Evolutionary conservation across 2,888 invertebrate species (phyloP).

Genomic region (Drosophila kambysellisi): DNA sequence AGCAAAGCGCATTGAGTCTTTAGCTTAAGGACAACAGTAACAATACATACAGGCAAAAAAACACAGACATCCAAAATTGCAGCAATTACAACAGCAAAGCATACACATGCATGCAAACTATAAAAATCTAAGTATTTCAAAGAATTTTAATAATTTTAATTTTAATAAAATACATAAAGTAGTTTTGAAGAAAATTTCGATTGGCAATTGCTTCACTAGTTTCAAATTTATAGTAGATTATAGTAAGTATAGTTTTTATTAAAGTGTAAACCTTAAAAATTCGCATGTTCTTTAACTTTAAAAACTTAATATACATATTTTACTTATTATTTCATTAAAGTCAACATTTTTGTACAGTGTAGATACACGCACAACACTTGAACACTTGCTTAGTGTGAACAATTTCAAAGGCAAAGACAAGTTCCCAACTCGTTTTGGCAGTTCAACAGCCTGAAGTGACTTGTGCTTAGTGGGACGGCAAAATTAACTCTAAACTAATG

Average conservation of each 20-base stretch:
- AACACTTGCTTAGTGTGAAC: conserved; percentile 22
- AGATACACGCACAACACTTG: conserved; percentile 20
- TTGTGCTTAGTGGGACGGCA: background rate
- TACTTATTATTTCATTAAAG: background rate
- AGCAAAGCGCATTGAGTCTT: conserved; percentile 76
- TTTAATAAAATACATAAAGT: background rate
- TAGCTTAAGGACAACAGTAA: conserved; percentile 67
- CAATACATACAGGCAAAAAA: conserved; percentile 41
- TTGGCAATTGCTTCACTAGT: background rate
- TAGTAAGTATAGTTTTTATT: background rate
- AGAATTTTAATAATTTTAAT: background rate
- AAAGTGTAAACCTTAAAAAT: background rate
- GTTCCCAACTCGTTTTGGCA: conserved; percentile 14
- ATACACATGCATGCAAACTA: conserved; percentile 23
- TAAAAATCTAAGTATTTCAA: background rate
- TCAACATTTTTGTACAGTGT: background rate
- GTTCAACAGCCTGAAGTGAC: conserved; percentile 20
- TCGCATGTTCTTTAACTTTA: background rate
- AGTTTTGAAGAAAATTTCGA: background rate
- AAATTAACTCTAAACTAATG: conserved; percentile 53
- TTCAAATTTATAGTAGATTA: background rate
- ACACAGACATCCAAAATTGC: conserved; percentile 70
- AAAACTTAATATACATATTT: background rate
- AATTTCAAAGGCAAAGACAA: conserved; percentile 49
- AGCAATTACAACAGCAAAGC: conserved; percentile 69